Evolutionary conservation across 1,140 invertebrate species (phyloP).

Genomic region (Brachionus rubens): DNA sequence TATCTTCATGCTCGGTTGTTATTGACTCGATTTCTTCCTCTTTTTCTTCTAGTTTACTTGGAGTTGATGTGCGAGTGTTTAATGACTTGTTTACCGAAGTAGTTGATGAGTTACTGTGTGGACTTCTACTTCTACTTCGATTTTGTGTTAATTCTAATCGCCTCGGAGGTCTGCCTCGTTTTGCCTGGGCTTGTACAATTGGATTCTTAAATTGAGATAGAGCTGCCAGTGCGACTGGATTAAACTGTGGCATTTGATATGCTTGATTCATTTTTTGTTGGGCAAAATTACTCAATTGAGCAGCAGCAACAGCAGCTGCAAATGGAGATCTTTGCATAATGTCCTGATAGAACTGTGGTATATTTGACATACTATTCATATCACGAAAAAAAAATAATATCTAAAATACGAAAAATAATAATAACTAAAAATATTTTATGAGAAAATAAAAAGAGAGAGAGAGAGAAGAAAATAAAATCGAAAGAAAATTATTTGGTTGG

Average conservation of each 20-base stretch:
- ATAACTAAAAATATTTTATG: background rate
- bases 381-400: background rate
- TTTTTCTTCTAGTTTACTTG: background rate
- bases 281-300: background rate
- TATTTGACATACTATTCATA: slow-evolving; percentile 41
- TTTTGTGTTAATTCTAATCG: background rate
- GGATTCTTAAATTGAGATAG: slow-evolving; percentile 5
- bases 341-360: slow-evolving; percentile 45
- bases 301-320: slow-evolving; percentile 22
- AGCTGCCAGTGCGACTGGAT: background rate
- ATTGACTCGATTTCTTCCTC: background rate
- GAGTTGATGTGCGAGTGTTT: slow-evolving; percentile 28
- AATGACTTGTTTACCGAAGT: background rate
- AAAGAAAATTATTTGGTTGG: slow-evolving; percentile 18
- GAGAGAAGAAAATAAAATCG: background rate
- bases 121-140: slow-evolving; percentile 3
- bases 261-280: background rate
- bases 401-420: background rate
- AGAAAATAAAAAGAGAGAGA: too few species aligned
- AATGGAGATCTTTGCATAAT: slow-evolving; percentile 43
- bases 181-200: background rate
- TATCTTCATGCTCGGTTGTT: background rate
- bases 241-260: background rate
- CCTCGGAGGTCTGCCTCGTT: background rate
- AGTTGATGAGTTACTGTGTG: slow-evolving; percentile 2